Evolutionary conservation across 2,113 vertebrate species (phyloP).

Genomic region (Strigops habroptila): DNA sequence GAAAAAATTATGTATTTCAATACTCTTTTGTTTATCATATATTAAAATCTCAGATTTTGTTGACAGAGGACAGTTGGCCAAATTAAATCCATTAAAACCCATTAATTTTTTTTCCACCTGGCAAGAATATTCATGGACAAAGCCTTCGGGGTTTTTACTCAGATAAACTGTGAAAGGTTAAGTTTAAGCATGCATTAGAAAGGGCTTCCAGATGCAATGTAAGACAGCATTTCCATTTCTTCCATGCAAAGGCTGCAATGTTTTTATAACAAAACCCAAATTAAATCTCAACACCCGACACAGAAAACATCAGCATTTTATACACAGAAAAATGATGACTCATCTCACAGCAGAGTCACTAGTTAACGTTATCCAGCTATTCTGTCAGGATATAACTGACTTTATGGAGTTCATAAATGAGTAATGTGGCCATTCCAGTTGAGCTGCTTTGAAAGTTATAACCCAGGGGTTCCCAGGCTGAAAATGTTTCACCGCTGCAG

Average conservation of each 20-base stretch:
- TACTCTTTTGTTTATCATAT: background rate
- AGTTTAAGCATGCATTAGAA: background rate
- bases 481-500: background rate
- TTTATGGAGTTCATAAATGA: slow-evolving; percentile 15
- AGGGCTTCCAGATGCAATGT: background rate
- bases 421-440: background rate
- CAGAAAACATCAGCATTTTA: background rate
- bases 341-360: background rate
- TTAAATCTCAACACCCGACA: background rate
- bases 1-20: background rate
- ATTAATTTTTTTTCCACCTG: background rate
- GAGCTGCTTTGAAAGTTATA: slow-evolving; percentile 10
- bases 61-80: background rate
- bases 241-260: background rate
- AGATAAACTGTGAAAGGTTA: background rate
- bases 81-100: background rate
- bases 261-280: background rate
- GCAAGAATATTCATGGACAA: background rate
- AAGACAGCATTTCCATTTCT: background rate
- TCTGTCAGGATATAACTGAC: background rate
- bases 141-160: background rate
- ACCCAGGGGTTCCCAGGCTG: background rate
- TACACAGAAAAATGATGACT: background rate
- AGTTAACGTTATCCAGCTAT: background rate
- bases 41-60: background rate